These are phyloP conservation scores for Anser brachyrhynchus DNA, from an alignment of 2,113 vertebrate genomes.

Conservation along the genomic window DNA sequence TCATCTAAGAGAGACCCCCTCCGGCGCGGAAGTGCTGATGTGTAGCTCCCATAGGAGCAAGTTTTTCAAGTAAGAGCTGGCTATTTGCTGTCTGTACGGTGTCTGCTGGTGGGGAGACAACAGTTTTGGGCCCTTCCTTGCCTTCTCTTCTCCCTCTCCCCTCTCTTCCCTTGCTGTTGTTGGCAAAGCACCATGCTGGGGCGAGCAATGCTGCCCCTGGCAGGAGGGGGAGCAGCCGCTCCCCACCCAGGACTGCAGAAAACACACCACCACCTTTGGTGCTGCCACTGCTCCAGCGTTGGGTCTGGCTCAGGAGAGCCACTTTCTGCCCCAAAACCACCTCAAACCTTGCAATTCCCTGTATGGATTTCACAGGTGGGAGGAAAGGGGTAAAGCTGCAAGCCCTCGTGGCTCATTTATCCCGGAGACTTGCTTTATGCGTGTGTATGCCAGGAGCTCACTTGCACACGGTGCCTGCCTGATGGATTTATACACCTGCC, in stretches of 20 bases:
- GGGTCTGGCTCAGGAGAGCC: not conserved
- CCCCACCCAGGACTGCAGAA: not conserved
- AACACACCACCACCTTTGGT: too few species aligned
- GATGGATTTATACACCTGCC: not conserved
- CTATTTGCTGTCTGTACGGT: not conserved
- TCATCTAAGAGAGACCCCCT: not conserved
- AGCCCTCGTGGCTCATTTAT: not conserved
- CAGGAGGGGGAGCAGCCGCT: not conserved
- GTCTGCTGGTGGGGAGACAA: not conserved
- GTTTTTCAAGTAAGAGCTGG: accelerated
- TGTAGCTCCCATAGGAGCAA: not conserved
- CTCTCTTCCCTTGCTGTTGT: not conserved
- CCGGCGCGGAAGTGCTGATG: not conserved
- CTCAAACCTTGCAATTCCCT: not conserved
- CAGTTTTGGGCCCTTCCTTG: not conserved
- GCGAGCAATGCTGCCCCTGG: not conserved
- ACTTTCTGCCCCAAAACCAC: not conserved
- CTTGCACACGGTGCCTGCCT: not conserved
- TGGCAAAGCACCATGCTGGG: not conserved
- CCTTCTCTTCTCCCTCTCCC: not conserved
- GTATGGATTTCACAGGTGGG: not conserved
- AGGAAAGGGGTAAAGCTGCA: not conserved
- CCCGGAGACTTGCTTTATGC: not conserved
- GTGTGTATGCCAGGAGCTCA: not conserved
- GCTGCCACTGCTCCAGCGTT: not conserved